Evolutionary conservation across 2,888 invertebrate genomes (phyloP), one percentile per base, ranked within the genome.

Genomic region (Tenthredo amoena): DNA sequence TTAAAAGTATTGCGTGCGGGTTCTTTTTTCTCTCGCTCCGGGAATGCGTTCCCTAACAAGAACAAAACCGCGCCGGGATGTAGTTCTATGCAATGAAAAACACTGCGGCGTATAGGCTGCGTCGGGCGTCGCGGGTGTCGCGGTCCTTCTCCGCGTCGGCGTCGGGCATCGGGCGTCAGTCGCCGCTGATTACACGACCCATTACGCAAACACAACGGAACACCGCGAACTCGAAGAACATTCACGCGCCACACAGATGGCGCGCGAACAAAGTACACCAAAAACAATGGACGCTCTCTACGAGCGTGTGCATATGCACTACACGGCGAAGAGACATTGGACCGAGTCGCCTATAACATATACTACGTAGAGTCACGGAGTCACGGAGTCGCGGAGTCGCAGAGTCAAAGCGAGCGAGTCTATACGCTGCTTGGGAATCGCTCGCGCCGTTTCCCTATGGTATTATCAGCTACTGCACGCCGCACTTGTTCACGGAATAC

Each of bases 181-280:
- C 92, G 92, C 91, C 91, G 91, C 91, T 93, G 93, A 93, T 93
- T 93, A 93, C 93, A 93, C 91, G 92, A 91, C 87, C 93, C 93
- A 93, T 93, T 93, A 92, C 92, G 91, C 93, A 93, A 92, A 91
- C 90, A 93, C 91, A 93, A 93, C 93, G 90, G 89, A 50, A 81
- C 62, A 81, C 81, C 81, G 62, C 81, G 81, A 81, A 81, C 81
- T 62, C 58, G 81, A 62, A 62, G 62, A 81, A 58, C 81, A 81
- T 62, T 62, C 58, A 62, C 81, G 81, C 81, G 81, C n/a, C 6
- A 40, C 81, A 62, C 40, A 81, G 62, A 81, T 81, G 81, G 81
- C 62, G 81, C 81, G 34, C 81, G 81, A 81, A 81, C 81, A 81
- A 81, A 81, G 81, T 81, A 58, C 81, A 81, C 81, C 62, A 37